These are phyloP conservation scores for Tachysurus vachellii DNA, from an alignment of 2,113 vertebrate genomes.

Conservation along the genomic window DNA sequence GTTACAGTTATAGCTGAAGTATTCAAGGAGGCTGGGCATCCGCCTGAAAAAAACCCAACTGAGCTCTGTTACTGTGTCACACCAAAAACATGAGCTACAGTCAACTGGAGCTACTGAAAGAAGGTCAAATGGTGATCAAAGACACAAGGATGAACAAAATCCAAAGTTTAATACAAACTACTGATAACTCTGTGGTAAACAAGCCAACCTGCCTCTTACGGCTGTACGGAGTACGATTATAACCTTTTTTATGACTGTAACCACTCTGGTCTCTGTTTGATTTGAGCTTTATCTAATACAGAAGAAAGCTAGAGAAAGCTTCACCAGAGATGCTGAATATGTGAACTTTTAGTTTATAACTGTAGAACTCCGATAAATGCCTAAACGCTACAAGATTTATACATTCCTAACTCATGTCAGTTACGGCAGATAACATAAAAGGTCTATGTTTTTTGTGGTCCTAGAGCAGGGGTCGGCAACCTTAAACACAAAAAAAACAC, in stretches of 20 bases:
- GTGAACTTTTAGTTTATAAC: not conserved
- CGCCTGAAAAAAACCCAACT: slow-evolving; percentile 70
- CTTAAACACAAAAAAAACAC: no score
- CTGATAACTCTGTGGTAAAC: not conserved
- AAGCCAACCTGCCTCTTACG: not conserved
- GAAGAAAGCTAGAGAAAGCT: not conserved
- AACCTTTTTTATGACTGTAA: not conserved
- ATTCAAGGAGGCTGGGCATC: slow-evolving; percentile 92
- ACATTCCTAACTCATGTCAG: not conserved
- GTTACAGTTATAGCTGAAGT: slow-evolving; percentile 95
- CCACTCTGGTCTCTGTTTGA: not conserved
- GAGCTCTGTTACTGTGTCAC: not conserved
- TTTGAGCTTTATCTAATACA: not conserved
- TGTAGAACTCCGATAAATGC: not conserved
- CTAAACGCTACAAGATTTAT: not conserved
- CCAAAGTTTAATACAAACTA: not conserved
- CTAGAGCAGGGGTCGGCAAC: not conserved
- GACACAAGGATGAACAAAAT: not conserved
- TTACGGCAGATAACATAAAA: not conserved
- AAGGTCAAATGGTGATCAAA: not conserved
- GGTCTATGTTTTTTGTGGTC: not conserved
- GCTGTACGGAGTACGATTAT: not conserved
- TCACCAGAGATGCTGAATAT: not conserved
- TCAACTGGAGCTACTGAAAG: not conserved
- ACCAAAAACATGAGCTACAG: not conserved